Conservation (phyloP, 2,888 invertebrate genomes). For the Cheiracanthium punctorium region DNA sequence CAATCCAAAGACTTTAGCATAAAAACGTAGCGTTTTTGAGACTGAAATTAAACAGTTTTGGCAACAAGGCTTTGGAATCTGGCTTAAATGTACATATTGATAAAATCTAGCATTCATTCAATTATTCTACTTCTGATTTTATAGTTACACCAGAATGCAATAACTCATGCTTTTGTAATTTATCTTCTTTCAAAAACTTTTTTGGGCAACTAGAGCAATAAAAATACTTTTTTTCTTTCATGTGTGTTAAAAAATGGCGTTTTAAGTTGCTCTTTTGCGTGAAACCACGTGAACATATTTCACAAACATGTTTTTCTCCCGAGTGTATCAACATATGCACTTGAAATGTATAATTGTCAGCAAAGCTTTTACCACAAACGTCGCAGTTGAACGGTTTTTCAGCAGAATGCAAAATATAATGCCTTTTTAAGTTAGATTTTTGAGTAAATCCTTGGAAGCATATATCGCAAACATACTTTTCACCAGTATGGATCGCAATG, state of each 20-base stretch:
- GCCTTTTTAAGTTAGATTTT: conserved; percentile 60
- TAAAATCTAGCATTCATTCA: too few relatives aligned
- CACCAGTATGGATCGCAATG: conserved; percentile 56
- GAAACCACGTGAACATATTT: conserved; percentile 50
- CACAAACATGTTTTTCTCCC: conserved; percentile 54
- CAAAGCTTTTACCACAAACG: conserved; percentile 56
- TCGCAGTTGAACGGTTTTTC: conserved; percentile 56
- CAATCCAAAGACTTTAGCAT: too few relatives aligned
- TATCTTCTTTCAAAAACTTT: conserved; percentile 50
- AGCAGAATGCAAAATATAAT: conserved; percentile 51
- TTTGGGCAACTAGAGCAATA: conserved; percentile 55
- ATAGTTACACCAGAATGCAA: conserved; percentile 1
- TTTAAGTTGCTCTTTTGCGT: conserved; percentile 61
- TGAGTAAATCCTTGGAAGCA: conserved; percentile 62
- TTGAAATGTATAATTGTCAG: conserved; percentile 62
- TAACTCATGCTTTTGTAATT: conserved; percentile 55
- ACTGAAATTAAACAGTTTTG: too few relatives aligned
- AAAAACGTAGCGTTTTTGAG: too few relatives aligned
- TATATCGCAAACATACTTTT: conserved; percentile 54
- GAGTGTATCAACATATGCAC: conserved; percentile 52
- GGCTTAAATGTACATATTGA: too few relatives aligned
- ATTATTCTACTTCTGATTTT: background rate
- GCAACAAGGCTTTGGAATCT: too few relatives aligned
- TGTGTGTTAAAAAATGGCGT: conserved; percentile 35
- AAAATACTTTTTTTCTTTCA: conserved; percentile 54